phyloP scores from a whole-genome alignment of 2,888 invertebrate genomes.

The Coenonympha arcania region DNA sequence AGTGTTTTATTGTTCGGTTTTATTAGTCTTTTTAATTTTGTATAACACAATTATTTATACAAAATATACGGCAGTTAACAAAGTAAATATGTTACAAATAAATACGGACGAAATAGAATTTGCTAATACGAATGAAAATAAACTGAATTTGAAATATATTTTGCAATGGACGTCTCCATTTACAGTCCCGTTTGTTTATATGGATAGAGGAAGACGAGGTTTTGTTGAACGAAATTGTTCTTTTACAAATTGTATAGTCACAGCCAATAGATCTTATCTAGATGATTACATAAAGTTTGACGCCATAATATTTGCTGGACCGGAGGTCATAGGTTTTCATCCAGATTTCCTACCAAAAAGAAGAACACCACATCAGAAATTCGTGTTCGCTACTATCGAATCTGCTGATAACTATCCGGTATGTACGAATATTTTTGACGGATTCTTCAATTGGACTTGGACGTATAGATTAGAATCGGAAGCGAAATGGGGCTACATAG shows the following conservation, averaged over 20 bases:
- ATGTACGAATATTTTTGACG: constrained; percentile 34
- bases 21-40: constrained; percentile 22
- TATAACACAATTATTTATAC: constrained; percentile 23
- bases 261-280: constrained; percentile 35
- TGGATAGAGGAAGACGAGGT: constrained; percentile 37
- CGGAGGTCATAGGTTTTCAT: constrained; percentile 30
- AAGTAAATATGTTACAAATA: neutral
- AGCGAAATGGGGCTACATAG: constrained; percentile 42
- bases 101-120: neutral
- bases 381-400: constrained; percentile 43
- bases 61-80: constrained; percentile 7
- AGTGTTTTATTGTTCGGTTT: constrained; percentile 19
- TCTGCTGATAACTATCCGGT: constrained; percentile 44
- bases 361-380: constrained; percentile 43
- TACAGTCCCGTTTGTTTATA: constrained; percentile 41
- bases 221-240: constrained; percentile 43
- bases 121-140: constrained; percentile 1
- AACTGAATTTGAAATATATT: constrained; percentile 39
- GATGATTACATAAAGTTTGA: constrained; percentile 40
- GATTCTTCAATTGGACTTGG: constrained; percentile 51
- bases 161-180: constrained; percentile 44
- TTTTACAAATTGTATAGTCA: constrained; percentile 47
- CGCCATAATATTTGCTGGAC: constrained; percentile 44
- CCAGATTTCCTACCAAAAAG: constrained; percentile 29
- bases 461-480: constrained; percentile 45